Evolutionary conservation across 2,888 invertebrate genomes (phyloP).

Genomic region (Campoletis raptor): DNA sequence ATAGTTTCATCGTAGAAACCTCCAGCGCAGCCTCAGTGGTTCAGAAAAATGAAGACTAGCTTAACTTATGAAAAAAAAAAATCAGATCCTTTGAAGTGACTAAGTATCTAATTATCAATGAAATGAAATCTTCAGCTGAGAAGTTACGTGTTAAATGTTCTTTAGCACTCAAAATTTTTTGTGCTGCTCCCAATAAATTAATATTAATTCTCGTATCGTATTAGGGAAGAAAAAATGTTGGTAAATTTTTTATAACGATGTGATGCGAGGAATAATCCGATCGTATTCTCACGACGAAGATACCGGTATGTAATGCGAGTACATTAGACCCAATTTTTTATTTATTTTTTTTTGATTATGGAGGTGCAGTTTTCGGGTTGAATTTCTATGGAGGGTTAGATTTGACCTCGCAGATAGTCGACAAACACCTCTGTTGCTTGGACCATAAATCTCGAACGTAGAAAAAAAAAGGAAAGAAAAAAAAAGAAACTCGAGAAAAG

Average conservation of each 20-base stretch:
- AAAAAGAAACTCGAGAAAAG: slow-evolving; percentile 56
- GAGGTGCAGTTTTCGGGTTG: slow-evolving; percentile 14
- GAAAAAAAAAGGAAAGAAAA: background rate
- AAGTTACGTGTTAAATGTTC: background rate
- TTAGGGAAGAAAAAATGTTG: background rate
- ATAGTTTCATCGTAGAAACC: too few relatives aligned
- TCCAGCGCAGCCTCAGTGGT: too few relatives aligned
- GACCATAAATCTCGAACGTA: slow-evolving; percentile 52
- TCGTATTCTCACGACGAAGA: slow-evolving; percentile 37
- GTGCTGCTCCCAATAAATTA: background rate
- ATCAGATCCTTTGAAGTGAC: too few relatives aligned
- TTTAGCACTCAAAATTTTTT: background rate
- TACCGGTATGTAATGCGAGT: slow-evolving; percentile 47
- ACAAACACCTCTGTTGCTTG: background rate
- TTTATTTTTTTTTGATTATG: slow-evolving; percentile 23
- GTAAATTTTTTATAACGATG: background rate
- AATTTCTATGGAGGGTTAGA: slow-evolving; percentile 22
- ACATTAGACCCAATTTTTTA: slow-evolving; percentile 17
- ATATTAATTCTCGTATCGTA: background rate
- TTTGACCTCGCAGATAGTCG: slow-evolving; percentile 23
- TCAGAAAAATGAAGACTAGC: too few relatives aligned
- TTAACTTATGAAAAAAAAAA: too few relatives aligned
- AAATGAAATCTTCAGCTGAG: background rate
- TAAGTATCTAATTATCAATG: background rate
- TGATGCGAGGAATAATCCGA: slow-evolving; percentile 25